Evolutionary conservation across 2,888 invertebrate species (phyloP), one percentile per base, ranked within the genome.

Genomic region (Drosophila anomalipes): DNA sequence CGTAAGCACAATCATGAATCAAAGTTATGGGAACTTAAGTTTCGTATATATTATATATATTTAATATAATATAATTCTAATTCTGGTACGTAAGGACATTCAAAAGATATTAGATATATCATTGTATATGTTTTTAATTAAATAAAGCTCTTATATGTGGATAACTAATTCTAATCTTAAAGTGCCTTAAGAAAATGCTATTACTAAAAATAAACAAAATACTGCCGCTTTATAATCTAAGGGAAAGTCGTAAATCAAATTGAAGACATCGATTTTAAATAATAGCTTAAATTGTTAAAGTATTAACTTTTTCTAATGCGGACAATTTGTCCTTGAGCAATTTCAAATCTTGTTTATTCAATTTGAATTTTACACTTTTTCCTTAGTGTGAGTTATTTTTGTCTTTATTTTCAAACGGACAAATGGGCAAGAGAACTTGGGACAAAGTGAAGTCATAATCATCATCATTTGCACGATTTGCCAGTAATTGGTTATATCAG

Each of bases 401-500:
- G 10, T n/a, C 6, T 28, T 22, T 14, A 4, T 33, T 22, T 37
- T 44, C 22, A 28, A n/a, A 54, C 2, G 28, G 4, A 32, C 30
- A 22, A 32, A 30, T 61, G 39, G 2, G 4, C 22, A 22, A 22
- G 22, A 22, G 22, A 22, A 22, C 26, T 35, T 32, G 12, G 28
- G 9, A 19, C 35, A 12, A 26, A 28, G 41, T 44, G 51, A 37
- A 39, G 0, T n/a, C 32, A 14, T 37, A 22, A 51, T 41, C 41
- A 76, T 64, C 7, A 26, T 64, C 35, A 35, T 64, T 49, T 56
- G 51, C 49, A 61, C 39, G 30, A 57, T 61, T 75, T 68, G 49
- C 58, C 58, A 30, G 28, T 54, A 72, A 76, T 79, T 78, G 56
- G 33, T 19, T 47, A 57, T 61, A 66, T 33, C 51, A 66, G 68